phyloP scores from a whole-genome alignment of 2,113 vertebrate genomes.

The Thermophis baileyi region DNA sequence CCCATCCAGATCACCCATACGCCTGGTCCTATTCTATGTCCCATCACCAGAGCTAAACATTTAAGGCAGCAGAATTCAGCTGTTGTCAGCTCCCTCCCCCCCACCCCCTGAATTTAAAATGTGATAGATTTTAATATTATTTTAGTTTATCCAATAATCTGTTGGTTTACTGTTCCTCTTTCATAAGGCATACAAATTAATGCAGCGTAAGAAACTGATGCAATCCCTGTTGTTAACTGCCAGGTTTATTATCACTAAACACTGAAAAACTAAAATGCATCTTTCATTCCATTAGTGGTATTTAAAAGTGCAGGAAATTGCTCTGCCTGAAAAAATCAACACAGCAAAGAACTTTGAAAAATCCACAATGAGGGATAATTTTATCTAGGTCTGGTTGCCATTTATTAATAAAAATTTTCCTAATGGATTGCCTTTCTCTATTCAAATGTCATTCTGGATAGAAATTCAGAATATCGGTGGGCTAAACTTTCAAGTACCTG shows the following conservation, averaged over 20 bases:
- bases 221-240: not conserved
- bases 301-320: not conserved
- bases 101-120: not conserved
- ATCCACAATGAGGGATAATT: not conserved
- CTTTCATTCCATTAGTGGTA: not conserved
- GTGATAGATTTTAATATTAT: not conserved
- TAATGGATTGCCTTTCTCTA: not conserved
- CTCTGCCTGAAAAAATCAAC: not conserved
- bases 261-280: not conserved
- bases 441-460: not conserved
- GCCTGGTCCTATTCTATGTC: not conserved
- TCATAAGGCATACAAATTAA: not conserved
- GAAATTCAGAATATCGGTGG: not conserved
- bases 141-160: not conserved
- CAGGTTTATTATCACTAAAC: not conserved
- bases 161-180: not conserved
- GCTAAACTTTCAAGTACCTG: not conserved
- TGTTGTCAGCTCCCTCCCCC: not conserved
- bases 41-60: not conserved
- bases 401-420: not conserved
- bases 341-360: not conserved
- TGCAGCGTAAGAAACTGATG: not conserved
- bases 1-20: not conserved
- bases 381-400: not conserved
- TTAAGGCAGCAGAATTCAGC: not conserved